Percentiles rank a stretch among this genome's conserved stretches.
phyloP scores from a whole-genome alignment of 2,113 vertebrate species.

The Xiphophorus couchianus region DNA sequence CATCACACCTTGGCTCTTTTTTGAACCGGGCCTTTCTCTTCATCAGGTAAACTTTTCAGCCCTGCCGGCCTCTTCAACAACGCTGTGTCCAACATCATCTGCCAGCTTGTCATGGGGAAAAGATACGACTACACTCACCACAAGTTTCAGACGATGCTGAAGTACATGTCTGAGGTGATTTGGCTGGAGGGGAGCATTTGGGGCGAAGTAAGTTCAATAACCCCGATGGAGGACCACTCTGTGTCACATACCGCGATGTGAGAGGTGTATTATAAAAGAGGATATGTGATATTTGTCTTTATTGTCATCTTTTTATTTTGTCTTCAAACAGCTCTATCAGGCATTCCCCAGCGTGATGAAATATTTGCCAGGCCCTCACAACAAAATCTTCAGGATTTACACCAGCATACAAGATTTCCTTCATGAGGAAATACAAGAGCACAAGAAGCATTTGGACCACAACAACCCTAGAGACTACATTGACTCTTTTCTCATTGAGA shows the following conservation, averaged over 20 bases:
- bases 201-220: conserved; percentile 62
- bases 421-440: conserved; percentile 57
- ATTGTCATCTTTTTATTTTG: background rate
- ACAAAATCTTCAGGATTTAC: conserved; percentile 62
- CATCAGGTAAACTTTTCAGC: conserved; percentile 80
- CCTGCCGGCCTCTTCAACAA: conserved; percentile 81
- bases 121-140: conserved; percentile 83
- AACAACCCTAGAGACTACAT: conserved; percentile 80
- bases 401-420: conserved; percentile 55
- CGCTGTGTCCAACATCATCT: conserved; percentile 86
- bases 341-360: conserved; percentile 78
- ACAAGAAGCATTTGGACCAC: conserved; percentile 79
- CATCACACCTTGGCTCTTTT: background rate
- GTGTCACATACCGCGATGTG: background rate
- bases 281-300: background rate
- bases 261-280: background rate
- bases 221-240: background rate
- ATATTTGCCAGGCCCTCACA: conserved; percentile 81
- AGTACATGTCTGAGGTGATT: conserved; percentile 58
- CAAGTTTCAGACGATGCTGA: conserved; percentile 80
- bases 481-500: conserved; percentile 83
- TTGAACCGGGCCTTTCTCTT: background rate
- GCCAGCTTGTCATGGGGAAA: conserved; percentile 84
- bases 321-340: conserved; percentile 75
- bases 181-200: conserved; percentile 61